Evolutionary conservation across 2,113 vertebrate genomes (phyloP), one percentile per base, ranked within the genome.

Genomic region (Panurus biarmicus): DNA sequence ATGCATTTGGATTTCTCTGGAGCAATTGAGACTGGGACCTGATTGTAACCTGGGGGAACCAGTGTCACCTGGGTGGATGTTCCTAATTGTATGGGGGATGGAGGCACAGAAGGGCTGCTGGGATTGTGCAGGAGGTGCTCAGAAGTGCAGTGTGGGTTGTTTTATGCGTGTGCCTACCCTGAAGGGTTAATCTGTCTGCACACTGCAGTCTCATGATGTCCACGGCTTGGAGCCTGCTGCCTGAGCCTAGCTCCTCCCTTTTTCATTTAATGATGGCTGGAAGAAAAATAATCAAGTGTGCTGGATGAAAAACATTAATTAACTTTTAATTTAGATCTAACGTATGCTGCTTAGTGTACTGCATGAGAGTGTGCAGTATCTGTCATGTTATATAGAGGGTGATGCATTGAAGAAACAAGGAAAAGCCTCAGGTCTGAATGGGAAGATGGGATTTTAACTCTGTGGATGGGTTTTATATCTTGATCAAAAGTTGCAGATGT

Each of bases 251-350:
- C 89, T 93, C 69, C 83, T 91, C 79, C 94, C 76, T 81, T 71
- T 74, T 87, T 90, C 78, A 57, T 95, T 93, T 96, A 87, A 90
- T 3, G 61, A 80, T 93, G 87, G 56, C 93, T 96, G 69, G 87
- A 93, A 95, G 90, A 96, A 95, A 96, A 93, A 93, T 80, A 88
- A 94, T 91, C 84, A 94, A 94, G 79, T 86, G 58, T 74, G 85
- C 85, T 93, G 65, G 65, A 87, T 94, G 82, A 94, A 87, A 95
- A 95, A 93, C 94, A 85, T 89, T 90, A 95, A 95, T 96, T 95
- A 97, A 94, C 82, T 93, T 95, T 95, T 87, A 93, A 91, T 95
- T 96, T 95, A 93, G 87, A 69, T 89, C 70, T 92, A 85, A 85
- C 1, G 29, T 91, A 44, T 80, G 64, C 91, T 83, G 16, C 75